Percentiles rank a stretch among this genome's conserved stretches.
Conservation (phyloP, 2,797 vertebrate genomes). For the Danio choprae region DNA sequence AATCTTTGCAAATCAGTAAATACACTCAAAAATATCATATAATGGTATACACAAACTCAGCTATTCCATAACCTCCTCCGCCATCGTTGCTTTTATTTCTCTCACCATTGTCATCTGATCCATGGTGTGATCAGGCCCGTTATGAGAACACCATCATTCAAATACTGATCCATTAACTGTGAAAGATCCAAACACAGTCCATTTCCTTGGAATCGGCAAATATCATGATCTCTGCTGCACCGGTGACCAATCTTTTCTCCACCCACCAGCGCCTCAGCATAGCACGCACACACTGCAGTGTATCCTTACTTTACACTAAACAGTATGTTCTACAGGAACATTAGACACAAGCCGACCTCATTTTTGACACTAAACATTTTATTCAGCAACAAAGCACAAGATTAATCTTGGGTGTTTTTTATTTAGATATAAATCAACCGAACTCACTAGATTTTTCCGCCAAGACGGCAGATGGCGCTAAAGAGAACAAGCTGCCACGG, state of each 20-base stretch:
- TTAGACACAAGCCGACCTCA: not conserved
- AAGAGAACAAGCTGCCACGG: not conserved
- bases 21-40: not conserved
- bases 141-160: constrained; percentile 18
- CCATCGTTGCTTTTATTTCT: not conserved
- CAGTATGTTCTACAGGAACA: not conserved
- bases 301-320: not conserved
- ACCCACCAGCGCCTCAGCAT: constrained; percentile 22
- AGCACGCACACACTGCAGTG: not conserved
- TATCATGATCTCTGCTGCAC: constrained; percentile 14
- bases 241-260: not conserved
- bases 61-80: too few relatives aligned
- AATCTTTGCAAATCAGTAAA: not conserved
- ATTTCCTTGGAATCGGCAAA: not conserved
- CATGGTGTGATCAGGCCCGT: constrained; percentile 2
- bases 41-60: not conserved
- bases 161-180: constrained; percentile 22
- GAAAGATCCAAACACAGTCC: not conserved
- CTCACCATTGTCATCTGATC: constrained; percentile 56
- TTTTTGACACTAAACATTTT: not conserved
- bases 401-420: not conserved
- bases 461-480: constrained; percentile 31
- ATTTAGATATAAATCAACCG: not conserved
- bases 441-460: constrained; percentile 1
- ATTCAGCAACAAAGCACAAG: not conserved